Percentiles rank a stretch among this genome's conserved stretches.
phyloP scores from a whole-genome alignment of 2,797 vertebrate genomes.

The Brachyrhaphis roseni region DNA sequence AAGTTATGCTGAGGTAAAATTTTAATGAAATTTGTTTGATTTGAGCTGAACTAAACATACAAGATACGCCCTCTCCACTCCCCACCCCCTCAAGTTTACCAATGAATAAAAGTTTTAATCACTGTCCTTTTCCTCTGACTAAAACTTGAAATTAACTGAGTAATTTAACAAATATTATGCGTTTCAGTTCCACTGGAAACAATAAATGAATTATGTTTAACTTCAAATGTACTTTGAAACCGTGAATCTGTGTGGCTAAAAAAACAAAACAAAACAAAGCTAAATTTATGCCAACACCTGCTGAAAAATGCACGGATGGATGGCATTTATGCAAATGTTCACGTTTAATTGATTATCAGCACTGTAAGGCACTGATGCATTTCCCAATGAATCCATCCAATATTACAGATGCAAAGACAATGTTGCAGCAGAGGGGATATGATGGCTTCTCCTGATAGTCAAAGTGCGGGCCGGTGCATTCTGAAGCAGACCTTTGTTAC shows the following conservation, averaged over 20 bases:
- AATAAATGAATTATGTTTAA: slow-evolving; percentile 3
- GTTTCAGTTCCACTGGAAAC: slow-evolving; percentile 31
- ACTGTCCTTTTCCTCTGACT: neutral
- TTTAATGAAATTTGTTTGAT: neutral
- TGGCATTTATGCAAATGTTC: slow-evolving; percentile 50
- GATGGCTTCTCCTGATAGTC: slow-evolving; percentile 53
- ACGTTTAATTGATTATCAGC: slow-evolving; percentile 21
- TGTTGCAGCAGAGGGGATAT: slow-evolving; percentile 48
- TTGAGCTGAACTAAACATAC: neutral
- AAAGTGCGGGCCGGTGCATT: slow-evolving; percentile 37
- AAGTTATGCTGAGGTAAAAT: neutral
- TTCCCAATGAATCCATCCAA: slow-evolving; percentile 41
- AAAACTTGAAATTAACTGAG: neutral
- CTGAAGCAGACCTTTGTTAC: slow-evolving; percentile 46
- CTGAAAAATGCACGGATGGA: slow-evolving; percentile 27
- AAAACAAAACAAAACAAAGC: neutral
- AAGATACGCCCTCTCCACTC: no score
- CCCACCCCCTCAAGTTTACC: no score
- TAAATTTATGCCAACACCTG: slow-evolving; percentile 12
- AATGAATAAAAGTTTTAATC: neutral
- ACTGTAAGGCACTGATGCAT: slow-evolving; percentile 27
- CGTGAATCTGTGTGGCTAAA: slow-evolving; percentile 2
- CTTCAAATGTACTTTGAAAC: slow-evolving; percentile 10
- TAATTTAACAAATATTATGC: neutral
- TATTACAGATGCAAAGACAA: slow-evolving; percentile 30